phyloP scores from a whole-genome alignment of 2,113 vertebrate species.

The Cebus imitator region DNA sequence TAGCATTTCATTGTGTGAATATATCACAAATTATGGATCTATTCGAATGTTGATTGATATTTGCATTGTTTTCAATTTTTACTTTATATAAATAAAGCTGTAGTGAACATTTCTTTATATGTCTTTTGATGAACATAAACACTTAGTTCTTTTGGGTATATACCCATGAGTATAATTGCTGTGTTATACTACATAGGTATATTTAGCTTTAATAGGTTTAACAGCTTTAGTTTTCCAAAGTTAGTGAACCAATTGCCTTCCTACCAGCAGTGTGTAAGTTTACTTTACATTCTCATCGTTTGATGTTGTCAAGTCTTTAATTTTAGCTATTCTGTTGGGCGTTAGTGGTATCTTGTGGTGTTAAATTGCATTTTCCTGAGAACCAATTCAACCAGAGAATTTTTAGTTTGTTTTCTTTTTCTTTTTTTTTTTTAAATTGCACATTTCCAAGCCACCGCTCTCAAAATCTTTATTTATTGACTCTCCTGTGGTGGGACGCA shows the following conservation, averaged over 20 bases:
- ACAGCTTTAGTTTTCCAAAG: neutral
- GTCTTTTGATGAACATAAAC: neutral
- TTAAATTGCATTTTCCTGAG: slow-evolving; percentile 3
- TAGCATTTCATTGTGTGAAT: neutral
- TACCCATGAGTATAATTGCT: neutral
- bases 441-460: neutral
- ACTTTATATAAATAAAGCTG: neutral
- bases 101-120: neutral
- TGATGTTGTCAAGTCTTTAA: neutral
- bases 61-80: neutral
- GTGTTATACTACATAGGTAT: neutral
- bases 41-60: neutral
- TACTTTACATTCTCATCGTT: neutral
- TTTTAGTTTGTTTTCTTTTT: neutral
- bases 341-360: neutral
- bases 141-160: neutral
- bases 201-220: neutral
- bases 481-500: neutral
- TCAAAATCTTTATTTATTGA: neutral
- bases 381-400: neutral
- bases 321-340: neutral
- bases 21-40: neutral
- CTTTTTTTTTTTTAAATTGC: neutral
- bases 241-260: neutral
- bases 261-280: neutral